A percentile compares a stretch with the other conserved stretches of the same genome.
Conservation (phyloP, 2,888 invertebrate species). For the Cosmia pyralina region DNA sequence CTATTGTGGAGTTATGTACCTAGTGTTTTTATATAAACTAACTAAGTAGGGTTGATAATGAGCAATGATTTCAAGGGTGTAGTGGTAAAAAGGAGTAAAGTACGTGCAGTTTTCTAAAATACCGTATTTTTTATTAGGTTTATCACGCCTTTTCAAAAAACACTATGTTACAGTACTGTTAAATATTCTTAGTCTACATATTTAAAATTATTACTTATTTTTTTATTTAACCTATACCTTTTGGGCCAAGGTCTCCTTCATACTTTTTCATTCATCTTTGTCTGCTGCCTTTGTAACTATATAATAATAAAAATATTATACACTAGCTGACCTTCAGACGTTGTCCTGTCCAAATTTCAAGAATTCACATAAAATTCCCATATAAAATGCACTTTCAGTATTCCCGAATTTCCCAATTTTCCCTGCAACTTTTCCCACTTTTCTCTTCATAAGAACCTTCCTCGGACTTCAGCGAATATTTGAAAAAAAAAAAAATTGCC, state of each 20-base stretch:
- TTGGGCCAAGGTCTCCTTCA: not conserved
- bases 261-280: not conserved
- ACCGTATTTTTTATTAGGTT: not conserved
- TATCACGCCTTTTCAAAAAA: not conserved
- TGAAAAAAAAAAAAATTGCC: too few species aligned
- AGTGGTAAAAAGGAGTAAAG: not conserved
- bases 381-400: too few species aligned
- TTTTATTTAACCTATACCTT: not conserved
- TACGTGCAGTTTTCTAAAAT: not conserved
- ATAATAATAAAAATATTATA: not conserved
- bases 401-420: too few species aligned
- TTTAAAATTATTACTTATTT: not conserved
- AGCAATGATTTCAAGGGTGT: not conserved
- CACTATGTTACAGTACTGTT: too few species aligned
- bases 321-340: too few species aligned
- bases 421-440: too few species aligned
- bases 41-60: not conserved
- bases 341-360: too few species aligned
- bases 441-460: too few species aligned
- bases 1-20: slow-evolving; percentile 7
- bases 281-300: not conserved
- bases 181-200: not conserved
- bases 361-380: too few species aligned
- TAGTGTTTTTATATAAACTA: too few species aligned
- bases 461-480: too few species aligned